Evolutionary conservation across 2,113 vertebrate genomes (phyloP).

Genomic region (Spermophilus dauricus): DNA sequence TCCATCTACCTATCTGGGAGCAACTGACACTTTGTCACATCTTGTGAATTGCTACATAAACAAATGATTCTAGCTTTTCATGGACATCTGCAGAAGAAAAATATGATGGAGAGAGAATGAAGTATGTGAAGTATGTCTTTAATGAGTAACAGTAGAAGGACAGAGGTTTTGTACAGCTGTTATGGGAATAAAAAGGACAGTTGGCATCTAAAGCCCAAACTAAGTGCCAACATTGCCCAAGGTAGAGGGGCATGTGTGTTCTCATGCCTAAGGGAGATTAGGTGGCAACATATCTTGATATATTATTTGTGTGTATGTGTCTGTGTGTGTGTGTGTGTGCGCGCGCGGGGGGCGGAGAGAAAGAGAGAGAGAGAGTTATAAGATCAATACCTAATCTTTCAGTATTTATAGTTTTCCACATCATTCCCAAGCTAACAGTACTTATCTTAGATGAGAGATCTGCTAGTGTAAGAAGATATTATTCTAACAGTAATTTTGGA

Average conservation of each 20-base stretch:
- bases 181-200: neutral
- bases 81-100: slow-evolving; percentile 48
- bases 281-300: neutral
- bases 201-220: neutral
- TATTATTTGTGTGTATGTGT: neutral
- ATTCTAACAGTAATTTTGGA: no score
- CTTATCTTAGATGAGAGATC: no score
- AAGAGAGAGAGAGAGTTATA: neutral
- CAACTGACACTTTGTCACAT: neutral
- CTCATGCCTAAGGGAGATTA: neutral
- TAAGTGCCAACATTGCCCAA: neutral
- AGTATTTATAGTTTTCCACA: neutral
- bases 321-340: neutral
- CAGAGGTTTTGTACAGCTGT: neutral
- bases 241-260: neutral
- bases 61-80: neutral
- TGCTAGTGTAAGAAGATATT: no score
- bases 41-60: neutral
- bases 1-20: neutral
- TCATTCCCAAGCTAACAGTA: neutral
- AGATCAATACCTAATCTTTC: neutral
- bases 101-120: neutral
- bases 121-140: neutral
- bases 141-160: neutral
- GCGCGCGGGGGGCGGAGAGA: no score